Evolutionary conservation across 2,888 invertebrate genomes (phyloP).

Genomic region (Drosophila picticornis): DNA sequence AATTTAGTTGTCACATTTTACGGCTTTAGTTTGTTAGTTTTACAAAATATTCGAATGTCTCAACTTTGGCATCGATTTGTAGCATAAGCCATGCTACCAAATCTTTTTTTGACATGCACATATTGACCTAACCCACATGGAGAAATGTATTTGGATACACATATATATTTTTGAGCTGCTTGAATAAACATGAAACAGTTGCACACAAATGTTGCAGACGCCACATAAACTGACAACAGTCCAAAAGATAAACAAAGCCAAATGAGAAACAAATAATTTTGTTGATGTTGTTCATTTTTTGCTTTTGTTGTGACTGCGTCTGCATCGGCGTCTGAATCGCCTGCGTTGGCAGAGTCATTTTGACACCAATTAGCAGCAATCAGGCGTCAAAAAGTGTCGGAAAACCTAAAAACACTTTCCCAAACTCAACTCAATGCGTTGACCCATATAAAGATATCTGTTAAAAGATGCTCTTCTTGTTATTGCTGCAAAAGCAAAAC

Average conservation of each 20-base stretch:
- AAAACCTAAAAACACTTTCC: slow-evolving; percentile 71
- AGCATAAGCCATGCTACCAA: slow-evolving; percentile 34
- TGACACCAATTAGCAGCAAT: slow-evolving; percentile 79
- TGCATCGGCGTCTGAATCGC: slow-evolving; percentile 8
- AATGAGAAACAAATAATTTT: slow-evolving; percentile 62
- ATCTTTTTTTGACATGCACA: slow-evolving; percentile 16
- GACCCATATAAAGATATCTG: slow-evolving; percentile 67
- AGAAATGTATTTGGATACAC: slow-evolving; percentile 29
- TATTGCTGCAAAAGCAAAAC: neutral
- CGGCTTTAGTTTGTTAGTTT: slow-evolving; percentile 35
- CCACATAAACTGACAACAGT: slow-evolving; percentile 45
- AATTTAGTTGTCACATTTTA: slow-evolving; percentile 58
- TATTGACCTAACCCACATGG: slow-evolving; percentile 76
- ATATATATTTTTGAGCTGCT: slow-evolving; percentile 30
- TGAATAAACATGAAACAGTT: slow-evolving; percentile 65
- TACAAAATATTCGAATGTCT: slow-evolving; percentile 28
- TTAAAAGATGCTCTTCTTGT: slow-evolving; percentile 16
- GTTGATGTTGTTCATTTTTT: slow-evolving; percentile 7
- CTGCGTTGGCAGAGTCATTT: slow-evolving; percentile 70
- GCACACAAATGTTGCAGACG: slow-evolving; percentile 70
- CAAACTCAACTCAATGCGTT: slow-evolving; percentile 46
- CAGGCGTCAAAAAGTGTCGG: slow-evolving; percentile 67
- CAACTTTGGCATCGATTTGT: slow-evolving; percentile 53
- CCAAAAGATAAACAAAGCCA: slow-evolving; percentile 65
- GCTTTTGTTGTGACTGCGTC: slow-evolving; percentile 1